phyloP scores from a whole-genome alignment of 2,113 vertebrate species.

The Cyprinodon variegatus region DNA sequence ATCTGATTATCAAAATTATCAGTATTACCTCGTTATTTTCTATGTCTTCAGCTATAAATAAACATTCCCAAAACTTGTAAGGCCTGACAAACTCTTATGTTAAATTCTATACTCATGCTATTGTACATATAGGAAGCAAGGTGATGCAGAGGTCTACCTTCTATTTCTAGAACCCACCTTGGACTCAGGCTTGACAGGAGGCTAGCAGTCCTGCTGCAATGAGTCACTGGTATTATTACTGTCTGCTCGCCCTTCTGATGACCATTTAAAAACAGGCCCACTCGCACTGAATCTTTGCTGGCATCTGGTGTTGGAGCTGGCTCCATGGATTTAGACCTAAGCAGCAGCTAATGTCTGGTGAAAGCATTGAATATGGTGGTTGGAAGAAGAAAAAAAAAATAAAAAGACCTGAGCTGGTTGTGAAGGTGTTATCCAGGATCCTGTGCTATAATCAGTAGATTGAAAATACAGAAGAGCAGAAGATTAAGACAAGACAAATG shows the following conservation, averaged over 20 bases:
- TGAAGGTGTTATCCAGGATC: background rate
- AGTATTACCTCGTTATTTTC: background rate
- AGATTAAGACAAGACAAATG: background rate
- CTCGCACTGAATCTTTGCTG: conserved; percentile 43
- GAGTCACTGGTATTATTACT: conserved; percentile 29
- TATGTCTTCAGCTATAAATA: background rate
- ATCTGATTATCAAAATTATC: background rate
- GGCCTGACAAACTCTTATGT: background rate
- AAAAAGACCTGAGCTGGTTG: background rate
- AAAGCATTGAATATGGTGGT: conserved; percentile 21
- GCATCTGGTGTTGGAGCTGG: conserved; percentile 22
- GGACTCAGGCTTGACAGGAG: conserved; percentile 19
- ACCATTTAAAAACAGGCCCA: conserved; percentile 46
- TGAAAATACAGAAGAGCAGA: background rate
- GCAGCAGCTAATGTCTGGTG: conserved; percentile 21
- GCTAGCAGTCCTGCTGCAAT: conserved; percentile 21
- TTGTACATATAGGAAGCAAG: conserved; percentile 2
- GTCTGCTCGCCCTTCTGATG: conserved; percentile 41
- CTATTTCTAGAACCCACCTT: conserved; percentile 49
- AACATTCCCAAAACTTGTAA: conserved; percentile 1
- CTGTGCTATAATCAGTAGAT: too few relatives aligned
- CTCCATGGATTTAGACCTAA: conserved; percentile 2
- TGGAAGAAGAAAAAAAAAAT: background rate
- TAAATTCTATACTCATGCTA: conserved; percentile 16
- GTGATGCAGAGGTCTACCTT: conserved; percentile 27